Evolutionary conservation across 2,113 vertebrate genomes (phyloP), one percentile per base, ranked within the genome.

Genomic region (Entelurus aequoreus): DNA sequence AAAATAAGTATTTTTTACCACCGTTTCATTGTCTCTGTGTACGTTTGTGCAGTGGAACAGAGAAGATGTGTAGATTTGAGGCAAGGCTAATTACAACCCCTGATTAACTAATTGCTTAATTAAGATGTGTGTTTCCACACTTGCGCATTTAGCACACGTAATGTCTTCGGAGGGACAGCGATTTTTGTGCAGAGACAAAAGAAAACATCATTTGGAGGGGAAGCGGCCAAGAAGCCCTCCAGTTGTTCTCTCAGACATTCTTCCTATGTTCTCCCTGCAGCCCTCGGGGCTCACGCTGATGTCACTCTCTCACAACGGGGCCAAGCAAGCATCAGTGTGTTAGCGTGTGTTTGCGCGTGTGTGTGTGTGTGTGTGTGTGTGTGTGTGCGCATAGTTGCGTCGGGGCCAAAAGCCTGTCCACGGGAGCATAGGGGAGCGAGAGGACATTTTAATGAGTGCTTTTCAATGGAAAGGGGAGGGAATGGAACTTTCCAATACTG

Each of bases 401-500:
- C 42, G 72, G 54, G 80, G 78, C 87, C 87, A 87, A 79, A 81
- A 83, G 80, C 63, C 76, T 73, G 82, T 88, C 81, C 78, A 79
- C 77, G 52, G 82, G 80, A 82, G 80, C 83, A 86, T 52, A 77
- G 77, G 74, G 68, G 84, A 86, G 79, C 72, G 68, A 81, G 75
- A 78, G 84, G 75, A 85, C 77, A 84, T 80, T 87, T 87, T 86
- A 87, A 88, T 87, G 84, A 88, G 82, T 78, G 85, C 70, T 79
- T 88, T 82, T 84, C 81, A 86, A 84, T 87, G 84, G 81, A 84
- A 85, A 83, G 71, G 73, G 76, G 72, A 81, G 81, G 78, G 71
- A 79, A 82, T 85, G 78, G 76, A 85, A 84, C 76, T 86, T 88
- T 86, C 84, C 86, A 84, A 78, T 84, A 84, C 77, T 71, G 68